phyloP scores from a whole-genome alignment of 2,113 vertebrate species.

The Origma solitaria region DNA sequence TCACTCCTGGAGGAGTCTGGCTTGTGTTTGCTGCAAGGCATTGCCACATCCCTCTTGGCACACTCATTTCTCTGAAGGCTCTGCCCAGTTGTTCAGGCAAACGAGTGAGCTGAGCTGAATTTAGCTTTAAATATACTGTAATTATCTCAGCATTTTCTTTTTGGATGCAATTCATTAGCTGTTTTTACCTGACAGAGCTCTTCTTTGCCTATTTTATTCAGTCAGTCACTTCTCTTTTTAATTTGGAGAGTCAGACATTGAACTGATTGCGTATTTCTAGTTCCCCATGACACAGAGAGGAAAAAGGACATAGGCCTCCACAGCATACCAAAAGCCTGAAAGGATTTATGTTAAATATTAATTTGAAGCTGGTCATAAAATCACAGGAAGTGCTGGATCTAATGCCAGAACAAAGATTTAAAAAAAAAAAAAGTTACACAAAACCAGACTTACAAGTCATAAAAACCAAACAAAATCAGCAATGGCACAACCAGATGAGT shows the following conservation, averaged over 20 bases:
- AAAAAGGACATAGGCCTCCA: neutral
- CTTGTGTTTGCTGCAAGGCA: neutral
- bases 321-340: neutral
- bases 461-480: neutral
- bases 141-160: neutral
- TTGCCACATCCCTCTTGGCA: accelerated
- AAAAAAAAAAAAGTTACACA: neutral
- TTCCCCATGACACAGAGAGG: neutral
- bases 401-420: neutral
- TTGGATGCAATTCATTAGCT: neutral
- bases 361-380: neutral
- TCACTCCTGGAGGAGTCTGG: neutral
- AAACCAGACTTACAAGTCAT: neutral
- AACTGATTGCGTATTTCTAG: neutral
- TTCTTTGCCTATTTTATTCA: neutral
- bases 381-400: neutral
- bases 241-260: neutral
- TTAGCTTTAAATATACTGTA: neutral
- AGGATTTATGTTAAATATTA: neutral
- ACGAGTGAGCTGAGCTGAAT: neutral
- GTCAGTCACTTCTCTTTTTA: neutral
- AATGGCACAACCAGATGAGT: neutral
- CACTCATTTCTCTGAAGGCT: neutral
- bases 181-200: neutral
- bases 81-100: neutral